Conservation (phyloP, 2,113 vertebrate genomes). For the Phaethornis superciliosus region DNA sequence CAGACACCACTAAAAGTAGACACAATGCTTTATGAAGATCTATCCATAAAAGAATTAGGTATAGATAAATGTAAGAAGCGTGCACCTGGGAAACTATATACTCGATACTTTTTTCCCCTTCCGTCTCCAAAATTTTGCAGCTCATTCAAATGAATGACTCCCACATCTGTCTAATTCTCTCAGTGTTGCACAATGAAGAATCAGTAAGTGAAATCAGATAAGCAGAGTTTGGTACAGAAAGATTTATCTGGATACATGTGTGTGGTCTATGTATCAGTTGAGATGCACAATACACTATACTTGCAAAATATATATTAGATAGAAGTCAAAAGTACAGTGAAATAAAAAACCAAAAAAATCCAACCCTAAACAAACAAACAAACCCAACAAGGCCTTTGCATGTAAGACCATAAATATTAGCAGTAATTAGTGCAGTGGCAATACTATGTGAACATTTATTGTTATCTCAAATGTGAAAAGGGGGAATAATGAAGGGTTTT, state of each 20-base stretch:
- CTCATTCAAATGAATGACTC: background rate
- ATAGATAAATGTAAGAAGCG: background rate
- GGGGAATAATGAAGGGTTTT: background rate
- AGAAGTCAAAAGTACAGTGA: background rate
- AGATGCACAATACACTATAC: background rate
- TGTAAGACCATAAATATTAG: background rate
- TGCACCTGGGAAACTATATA: background rate
- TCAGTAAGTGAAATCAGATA: background rate
- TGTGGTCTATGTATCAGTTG: background rate
- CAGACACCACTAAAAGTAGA: background rate
- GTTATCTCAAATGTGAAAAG: background rate
- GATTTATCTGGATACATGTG: background rate
- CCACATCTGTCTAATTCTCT: background rate
- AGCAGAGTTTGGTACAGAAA: background rate
- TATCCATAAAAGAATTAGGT: background rate
- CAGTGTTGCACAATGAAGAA: background rate
- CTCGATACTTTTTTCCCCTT: background rate
- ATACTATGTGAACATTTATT: background rate
- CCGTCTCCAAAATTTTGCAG: background rate
- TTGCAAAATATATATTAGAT: background rate
- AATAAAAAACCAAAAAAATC: no score
- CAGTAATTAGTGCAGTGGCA: background rate
- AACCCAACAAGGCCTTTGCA: background rate
- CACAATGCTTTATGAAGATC: background rate
- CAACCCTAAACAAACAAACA: background rate